phyloP scores from a whole-genome alignment of 2,113 vertebrate genomes.

The Talpa occidentalis region DNA sequence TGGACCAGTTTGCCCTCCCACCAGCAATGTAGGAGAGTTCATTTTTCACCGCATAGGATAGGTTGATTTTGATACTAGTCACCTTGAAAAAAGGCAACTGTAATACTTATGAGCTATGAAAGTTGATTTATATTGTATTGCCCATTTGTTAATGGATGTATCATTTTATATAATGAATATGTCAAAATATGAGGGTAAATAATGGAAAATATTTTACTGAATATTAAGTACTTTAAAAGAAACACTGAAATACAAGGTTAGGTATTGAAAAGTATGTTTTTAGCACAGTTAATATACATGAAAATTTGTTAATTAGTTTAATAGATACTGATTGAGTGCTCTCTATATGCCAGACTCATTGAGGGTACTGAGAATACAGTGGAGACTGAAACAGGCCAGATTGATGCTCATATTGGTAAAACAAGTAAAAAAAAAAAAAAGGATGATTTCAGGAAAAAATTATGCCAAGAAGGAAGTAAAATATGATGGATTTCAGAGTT shows the following conservation, averaged over 20 bases:
- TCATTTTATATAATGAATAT: neutral
- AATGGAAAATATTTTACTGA: slow-evolving; percentile 2
- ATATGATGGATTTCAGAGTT: neutral
- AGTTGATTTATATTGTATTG: neutral
- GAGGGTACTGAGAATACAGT: neutral
- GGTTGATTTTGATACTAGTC: neutral
- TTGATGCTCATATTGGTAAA: neutral
- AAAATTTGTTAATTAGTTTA: neutral
- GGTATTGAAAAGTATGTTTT: too few relatives aligned
- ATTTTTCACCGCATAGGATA: too few relatives aligned
- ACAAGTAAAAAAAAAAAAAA: neutral
- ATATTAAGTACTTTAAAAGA: neutral
- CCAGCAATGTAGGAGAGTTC: too few relatives aligned
- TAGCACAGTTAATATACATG: neutral
- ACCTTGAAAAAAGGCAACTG: neutral
- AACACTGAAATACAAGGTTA: neutral
- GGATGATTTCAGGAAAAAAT: neutral
- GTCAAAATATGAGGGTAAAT: neutral
- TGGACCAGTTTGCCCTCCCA: too few relatives aligned
- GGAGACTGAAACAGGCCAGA: neutral
- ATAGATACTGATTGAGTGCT: neutral
- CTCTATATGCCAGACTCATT: neutral
- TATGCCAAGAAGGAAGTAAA: neutral
- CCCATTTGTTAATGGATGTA: neutral
- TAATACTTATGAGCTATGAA: neutral